phyloP scores from a whole-genome alignment of 1,140 invertebrate genomes.

The Papilio polyxenes region DNA sequence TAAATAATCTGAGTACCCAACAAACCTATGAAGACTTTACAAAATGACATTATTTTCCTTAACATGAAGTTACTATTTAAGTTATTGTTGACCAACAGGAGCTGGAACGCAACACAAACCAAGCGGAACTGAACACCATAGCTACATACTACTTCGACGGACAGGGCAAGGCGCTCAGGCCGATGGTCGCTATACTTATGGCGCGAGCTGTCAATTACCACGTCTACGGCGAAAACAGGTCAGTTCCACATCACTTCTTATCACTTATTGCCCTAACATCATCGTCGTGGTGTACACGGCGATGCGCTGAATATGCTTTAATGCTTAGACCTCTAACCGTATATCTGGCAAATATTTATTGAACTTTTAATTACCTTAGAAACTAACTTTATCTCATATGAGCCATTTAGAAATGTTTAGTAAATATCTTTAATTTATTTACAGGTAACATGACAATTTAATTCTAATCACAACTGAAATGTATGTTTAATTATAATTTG shows the following conservation, averaged over 20 bases:
- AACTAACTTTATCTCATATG: too few species aligned
- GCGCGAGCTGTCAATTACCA: constrained; percentile 95
- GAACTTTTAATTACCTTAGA: too few species aligned
- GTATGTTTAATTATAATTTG: not conserved
- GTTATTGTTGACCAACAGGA: constrained; percentile 82
- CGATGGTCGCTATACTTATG: constrained; percentile 95
- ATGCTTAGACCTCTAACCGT: too few species aligned
- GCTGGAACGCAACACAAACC: constrained; percentile 88
- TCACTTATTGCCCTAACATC: too few species aligned
- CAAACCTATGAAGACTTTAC: too few species aligned
- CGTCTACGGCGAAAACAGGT: constrained; percentile 91
- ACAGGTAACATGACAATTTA: not conserved
- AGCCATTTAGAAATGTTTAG: too few species aligned
- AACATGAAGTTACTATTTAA: constrained; percentile 62
- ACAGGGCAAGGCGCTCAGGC: constrained; percentile 96
- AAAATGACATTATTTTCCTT: not conserved
- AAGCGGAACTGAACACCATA: constrained; percentile 91
- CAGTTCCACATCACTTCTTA: constrained; percentile 54
- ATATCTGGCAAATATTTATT: too few species aligned
- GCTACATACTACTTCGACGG: constrained; percentile 98
- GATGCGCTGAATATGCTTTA: too few species aligned
- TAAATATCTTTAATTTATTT: not conserved
- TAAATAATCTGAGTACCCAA: too few species aligned
- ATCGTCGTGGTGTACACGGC: too few species aligned
- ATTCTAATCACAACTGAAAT: not conserved